Evolutionary conservation across 2,888 invertebrate species (phyloP).

Genomic region (Corythucha ciliata): DNA sequence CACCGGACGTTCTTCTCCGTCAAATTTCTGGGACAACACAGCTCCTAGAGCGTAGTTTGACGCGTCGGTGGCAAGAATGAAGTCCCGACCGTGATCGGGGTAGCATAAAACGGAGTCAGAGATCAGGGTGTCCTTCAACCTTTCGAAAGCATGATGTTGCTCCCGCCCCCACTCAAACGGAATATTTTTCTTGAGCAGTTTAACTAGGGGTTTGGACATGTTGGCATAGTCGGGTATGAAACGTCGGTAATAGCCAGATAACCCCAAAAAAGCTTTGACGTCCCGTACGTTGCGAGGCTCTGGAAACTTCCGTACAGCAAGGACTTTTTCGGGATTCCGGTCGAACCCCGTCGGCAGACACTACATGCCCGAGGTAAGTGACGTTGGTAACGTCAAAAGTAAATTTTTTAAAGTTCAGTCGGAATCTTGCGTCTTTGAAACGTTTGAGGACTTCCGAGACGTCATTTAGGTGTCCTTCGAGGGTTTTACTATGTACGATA

Average conservation of each 20-base stretch:
- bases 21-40: slow-evolving; percentile 33
- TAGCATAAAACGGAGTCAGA: slow-evolving; percentile 19
- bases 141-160: slow-evolving; percentile 8
- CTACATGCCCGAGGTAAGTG: slow-evolving; percentile 24
- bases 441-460: slow-evolving; percentile 20
- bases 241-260: slow-evolving; percentile 39
- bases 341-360: slow-evolving; percentile 12
- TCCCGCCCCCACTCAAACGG: too few species aligned
- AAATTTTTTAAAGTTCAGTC: slow-evolving; percentile 40
- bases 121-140: not conserved
- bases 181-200: slow-evolving; percentile 41
- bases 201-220: too few species aligned
- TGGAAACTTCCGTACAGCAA: not conserved
- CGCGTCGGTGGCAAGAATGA: too few species aligned
- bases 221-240: too few species aligned
- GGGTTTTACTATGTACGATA: slow-evolving; percentile 8
- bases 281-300: not conserved
- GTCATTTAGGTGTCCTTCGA: slow-evolving; percentile 17
- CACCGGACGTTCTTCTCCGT: slow-evolving; percentile 39
- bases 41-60: slow-evolving; percentile 37
- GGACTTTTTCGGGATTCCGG: slow-evolving; percentile 30
- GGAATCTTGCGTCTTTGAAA: slow-evolving; percentile 34
- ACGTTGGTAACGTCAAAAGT: slow-evolving; percentile 37
- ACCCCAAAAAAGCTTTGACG: not conserved
- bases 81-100: slow-evolving; percentile 28